Conservation (phyloP, 2,113 vertebrate genomes). For the Chlorodrepanis virens region DNA sequence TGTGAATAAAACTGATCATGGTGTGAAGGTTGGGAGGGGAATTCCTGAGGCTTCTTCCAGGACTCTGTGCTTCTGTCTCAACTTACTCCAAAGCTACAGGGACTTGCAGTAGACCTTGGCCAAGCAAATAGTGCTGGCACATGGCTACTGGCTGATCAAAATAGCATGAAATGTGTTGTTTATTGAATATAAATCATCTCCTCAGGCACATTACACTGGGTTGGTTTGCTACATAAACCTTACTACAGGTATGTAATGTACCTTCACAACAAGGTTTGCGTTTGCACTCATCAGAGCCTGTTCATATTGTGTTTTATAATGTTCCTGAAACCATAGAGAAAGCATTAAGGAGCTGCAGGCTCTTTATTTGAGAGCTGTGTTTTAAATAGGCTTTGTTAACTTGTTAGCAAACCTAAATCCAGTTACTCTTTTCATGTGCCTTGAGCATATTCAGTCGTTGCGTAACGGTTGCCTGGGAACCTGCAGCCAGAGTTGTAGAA, state of each 20-base stretch:
- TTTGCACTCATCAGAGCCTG: neutral
- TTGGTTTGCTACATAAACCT: neutral
- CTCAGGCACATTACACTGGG: neutral
- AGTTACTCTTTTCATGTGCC: slow-evolving; percentile 6
- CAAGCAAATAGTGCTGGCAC: neutral
- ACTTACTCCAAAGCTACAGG: rapidly evolving
- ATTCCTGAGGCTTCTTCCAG: neutral
- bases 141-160: neutral
- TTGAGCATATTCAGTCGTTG: slow-evolving; percentile 17
- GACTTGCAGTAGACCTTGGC: neutral
- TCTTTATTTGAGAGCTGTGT: neutral
- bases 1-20: neutral
- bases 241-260: neutral
- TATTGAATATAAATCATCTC: neutral
- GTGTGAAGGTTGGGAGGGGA: neutral
- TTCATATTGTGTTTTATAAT: neutral
- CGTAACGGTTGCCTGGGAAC: slow-evolving; percentile 43
- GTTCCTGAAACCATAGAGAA: neutral
- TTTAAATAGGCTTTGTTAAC: slow-evolving; percentile 9
- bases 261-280: neutral
- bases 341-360: neutral
- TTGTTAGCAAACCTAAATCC: slow-evolving; percentile 31
- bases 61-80: neutral
- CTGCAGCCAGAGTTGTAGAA: slow-evolving; percentile 27
- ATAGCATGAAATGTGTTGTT: neutral